phyloP scores from a whole-genome alignment of 2,888 invertebrate species.

The Calliphora vomitoria region DNA sequence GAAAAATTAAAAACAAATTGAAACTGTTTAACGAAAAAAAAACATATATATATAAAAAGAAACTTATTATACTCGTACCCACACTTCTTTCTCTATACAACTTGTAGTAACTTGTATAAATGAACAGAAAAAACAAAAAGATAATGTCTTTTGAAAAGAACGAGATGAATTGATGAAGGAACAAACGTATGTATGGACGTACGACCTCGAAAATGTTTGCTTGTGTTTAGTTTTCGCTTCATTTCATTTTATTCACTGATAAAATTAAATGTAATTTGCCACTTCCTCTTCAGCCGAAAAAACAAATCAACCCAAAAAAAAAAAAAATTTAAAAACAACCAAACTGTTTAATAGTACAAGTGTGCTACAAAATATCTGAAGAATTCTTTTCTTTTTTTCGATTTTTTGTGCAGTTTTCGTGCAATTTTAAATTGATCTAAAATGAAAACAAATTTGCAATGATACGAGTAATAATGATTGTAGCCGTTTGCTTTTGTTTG shows the following conservation, averaged over 20 bases:
- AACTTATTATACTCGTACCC: conserved; percentile 65
- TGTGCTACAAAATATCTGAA: conserved; percentile 67
- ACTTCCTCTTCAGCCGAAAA: conserved; percentile 83
- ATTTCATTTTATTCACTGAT: conserved; percentile 73
- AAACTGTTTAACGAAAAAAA: conserved; percentile 49
- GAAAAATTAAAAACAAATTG: conserved; percentile 30
- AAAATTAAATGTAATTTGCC: conserved; percentile 84
- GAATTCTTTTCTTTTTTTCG: conserved; percentile 36
- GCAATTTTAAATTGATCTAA: conserved; percentile 55
- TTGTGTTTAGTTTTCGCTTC: conserved; percentile 69
- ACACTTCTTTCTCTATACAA: conserved; percentile 61
- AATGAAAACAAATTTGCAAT: conserved; percentile 42
- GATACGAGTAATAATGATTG: conserved; percentile 58
- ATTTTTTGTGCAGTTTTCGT: conserved; percentile 27
- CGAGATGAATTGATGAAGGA: conserved; percentile 54
- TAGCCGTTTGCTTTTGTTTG: conserved; percentile 43
- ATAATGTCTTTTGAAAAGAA: conserved; percentile 73
- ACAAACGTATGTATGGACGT: conserved; percentile 33
- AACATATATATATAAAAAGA: neutral
- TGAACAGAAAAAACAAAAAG: conserved; percentile 1
- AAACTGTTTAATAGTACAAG: conserved; percentile 70
- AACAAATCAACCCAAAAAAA: conserved; percentile 62
- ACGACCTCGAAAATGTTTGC: conserved; percentile 66
- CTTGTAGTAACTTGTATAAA: conserved; percentile 38
- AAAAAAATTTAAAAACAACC: neutral